Evolutionary conservation across 2,888 invertebrate genomes (phyloP), one percentile per base, ranked within the genome.

Genomic region (Aphelenchoides bicaudatus): DNA sequence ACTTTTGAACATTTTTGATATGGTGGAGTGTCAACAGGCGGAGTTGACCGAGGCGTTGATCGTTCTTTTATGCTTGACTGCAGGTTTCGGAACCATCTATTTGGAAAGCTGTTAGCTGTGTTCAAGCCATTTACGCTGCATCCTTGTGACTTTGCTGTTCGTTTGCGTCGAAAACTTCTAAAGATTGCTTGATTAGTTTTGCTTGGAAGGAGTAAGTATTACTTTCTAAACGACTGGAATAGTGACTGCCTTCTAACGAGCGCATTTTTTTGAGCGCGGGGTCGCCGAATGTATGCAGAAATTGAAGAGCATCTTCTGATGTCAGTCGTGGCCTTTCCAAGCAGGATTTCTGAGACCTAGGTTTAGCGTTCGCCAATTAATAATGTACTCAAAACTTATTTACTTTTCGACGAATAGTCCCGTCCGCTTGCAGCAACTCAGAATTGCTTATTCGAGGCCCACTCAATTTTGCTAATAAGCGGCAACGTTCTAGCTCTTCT

Each of bases 281-380:
- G 39, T 3, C 52, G 10, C 21, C 52, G 31, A n/a, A 51, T 21
- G 25, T 37, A 51, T 8, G 39, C 52, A 2, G 52, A 51, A 1
- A 51, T n/a, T 10, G 52, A 52, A 10, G 58, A 58, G 19, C 55
- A 56, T 16, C 58, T 30, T 46, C 61, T 46, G 21, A 61, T 61
- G 29, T 61, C 61, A 21, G 23, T 34, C 3, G 59, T 61, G n/a
- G 61, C 61, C 34, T 61, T 60, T 6, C 61, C 61, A 30, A 61
- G 48, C 6, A 61, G 49, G 1, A 61, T 59, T 37, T 61, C 61
- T 21, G 54, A 54, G 39, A 61, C 56, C 56, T 60, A 58, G 27
- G 21, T 19, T 1, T 2, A 16, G 37, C 21, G 25, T 3, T 2
- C 3, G 5, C 19, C n/a, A 13, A 51, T 1, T n/a, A 19, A 34